Conservation (phyloP, 2,797 vertebrate species). For the Tragelaphus oryx region DNA sequence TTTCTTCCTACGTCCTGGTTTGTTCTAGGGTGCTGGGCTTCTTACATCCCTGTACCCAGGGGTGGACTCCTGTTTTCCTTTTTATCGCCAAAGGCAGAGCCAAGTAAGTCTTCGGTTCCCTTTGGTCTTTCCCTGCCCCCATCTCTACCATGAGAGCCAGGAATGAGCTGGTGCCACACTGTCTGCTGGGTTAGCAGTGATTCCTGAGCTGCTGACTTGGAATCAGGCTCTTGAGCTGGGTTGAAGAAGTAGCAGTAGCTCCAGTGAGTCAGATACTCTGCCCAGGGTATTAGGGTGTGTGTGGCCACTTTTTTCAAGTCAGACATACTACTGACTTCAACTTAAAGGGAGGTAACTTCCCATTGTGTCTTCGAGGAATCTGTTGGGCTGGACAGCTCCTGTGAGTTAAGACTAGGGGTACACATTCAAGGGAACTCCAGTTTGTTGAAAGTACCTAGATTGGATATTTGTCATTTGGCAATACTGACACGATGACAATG, state of each 20-base stretch:
- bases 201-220: conserved; percentile 41
- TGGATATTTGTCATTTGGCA: conserved; percentile 32
- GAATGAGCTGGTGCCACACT: conserved; percentile 36
- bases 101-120: conserved; percentile 40
- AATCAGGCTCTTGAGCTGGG: conserved; percentile 30
- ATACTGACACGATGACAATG: conserved; percentile 51
- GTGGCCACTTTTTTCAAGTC: neutral
- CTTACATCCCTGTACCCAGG: conserved; percentile 37
- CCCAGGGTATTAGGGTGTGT: neutral
- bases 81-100: conserved; percentile 25
- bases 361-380: conserved; percentile 9
- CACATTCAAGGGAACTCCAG: neutral
- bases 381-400: neutral
- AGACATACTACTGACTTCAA: neutral
- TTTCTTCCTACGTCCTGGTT: conserved; percentile 41
- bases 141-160: conserved; percentile 28
- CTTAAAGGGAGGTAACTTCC: neutral
- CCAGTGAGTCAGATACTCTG: neutral
- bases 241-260: neutral
- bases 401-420: neutral
- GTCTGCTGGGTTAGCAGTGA: conserved; percentile 31
- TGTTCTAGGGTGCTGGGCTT: conserved; percentile 42
- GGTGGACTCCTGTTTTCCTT: conserved; percentile 47
- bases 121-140: conserved; percentile 41
- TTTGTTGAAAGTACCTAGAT: neutral